These are phyloP conservation scores for Hippocampus abdominalis DNA, from an alignment of 2,113 vertebrate genomes.

Conservation along the genomic window DNA sequence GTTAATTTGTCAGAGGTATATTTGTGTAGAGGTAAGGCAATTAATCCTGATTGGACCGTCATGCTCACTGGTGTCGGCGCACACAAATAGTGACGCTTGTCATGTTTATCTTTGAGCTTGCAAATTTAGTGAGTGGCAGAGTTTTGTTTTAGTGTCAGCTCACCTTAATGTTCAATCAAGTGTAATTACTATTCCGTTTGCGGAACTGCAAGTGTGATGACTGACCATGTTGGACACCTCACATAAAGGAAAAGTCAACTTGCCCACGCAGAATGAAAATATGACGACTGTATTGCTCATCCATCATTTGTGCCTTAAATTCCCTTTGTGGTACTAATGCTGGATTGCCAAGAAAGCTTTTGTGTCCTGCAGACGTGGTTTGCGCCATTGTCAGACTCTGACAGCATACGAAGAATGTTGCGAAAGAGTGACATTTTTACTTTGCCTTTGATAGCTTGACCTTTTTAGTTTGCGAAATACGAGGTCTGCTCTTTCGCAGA, in stretches of 20 bases:
- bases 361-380: conserved; percentile 16
- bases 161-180: not conserved
- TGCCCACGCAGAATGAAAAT: not conserved
- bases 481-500: not conserved
- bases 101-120: not conserved
- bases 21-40: not conserved
- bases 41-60: not conserved
- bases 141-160: not conserved
- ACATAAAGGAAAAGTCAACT: not conserved
- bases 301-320: not conserved
- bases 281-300: not conserved
- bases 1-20: not conserved
- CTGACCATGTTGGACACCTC: not conserved
- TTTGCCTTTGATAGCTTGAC: conserved; percentile 31
- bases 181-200: not conserved
- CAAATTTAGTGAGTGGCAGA: not conserved
- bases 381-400: conserved; percentile 8
- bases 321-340: conserved; percentile 3
- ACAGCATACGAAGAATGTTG: not conserved
- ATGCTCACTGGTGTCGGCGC: not conserved
- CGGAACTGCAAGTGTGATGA: not conserved
- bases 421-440: conserved; percentile 28
- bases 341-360: conserved; percentile 5
- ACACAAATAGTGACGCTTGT: not conserved
- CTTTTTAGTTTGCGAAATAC: conserved; percentile 12